A percentile compares a stretch with the other conserved stretches of the same genome.
Evolutionary conservation across 2,888 invertebrate genomes (phyloP).

Genomic region (Netelia fuscicornis): DNA sequence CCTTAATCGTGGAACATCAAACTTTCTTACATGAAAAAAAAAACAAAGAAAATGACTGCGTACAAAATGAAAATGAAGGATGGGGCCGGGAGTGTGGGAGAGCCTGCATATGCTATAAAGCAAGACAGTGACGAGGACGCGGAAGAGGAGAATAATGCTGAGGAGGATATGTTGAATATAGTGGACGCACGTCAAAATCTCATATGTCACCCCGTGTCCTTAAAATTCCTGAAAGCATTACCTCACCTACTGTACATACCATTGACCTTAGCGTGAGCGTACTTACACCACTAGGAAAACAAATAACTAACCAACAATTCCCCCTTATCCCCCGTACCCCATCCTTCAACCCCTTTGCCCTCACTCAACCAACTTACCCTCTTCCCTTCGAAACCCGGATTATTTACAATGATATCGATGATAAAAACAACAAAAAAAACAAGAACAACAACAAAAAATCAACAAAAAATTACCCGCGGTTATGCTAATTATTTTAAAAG

Average conservation of each 20-base stretch:
- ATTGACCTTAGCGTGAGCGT: slow-evolving; percentile 85
- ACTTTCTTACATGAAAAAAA: slow-evolving; percentile 62
- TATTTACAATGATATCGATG: slow-evolving; percentile 83
- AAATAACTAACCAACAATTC: slow-evolving; percentile 82
- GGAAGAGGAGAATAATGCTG: slow-evolving; percentile 87
- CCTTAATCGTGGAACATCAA: slow-evolving; percentile 84
- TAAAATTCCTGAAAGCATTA: slow-evolving; percentile 73
- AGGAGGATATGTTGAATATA: slow-evolving; percentile 86
- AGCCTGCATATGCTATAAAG: slow-evolving; percentile 85
- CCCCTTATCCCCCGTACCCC: slow-evolving; percentile 52
- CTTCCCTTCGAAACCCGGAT: slow-evolving; percentile 75
- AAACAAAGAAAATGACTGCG: slow-evolving; percentile 90
- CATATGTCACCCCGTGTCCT: slow-evolving; percentile 84
- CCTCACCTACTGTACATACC: slow-evolving; percentile 85
- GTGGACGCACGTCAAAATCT: slow-evolving; percentile 83
- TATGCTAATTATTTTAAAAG: slow-evolving; percentile 84
- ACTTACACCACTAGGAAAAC: slow-evolving; percentile 81
- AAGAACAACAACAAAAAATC: slow-evolving; percentile 66
- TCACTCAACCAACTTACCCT: slow-evolving; percentile 62
- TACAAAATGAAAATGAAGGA: slow-evolving; percentile 90
- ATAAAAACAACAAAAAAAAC: slow-evolving; percentile 70
- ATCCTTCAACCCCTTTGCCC: slow-evolving; percentile 53
- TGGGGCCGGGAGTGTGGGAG: slow-evolving; percentile 84
- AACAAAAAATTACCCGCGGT: slow-evolving; percentile 79
- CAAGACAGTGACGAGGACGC: slow-evolving; percentile 88